Conservation (phyloP, 2,888 invertebrate species). For the Drosophila anceps region DNA sequence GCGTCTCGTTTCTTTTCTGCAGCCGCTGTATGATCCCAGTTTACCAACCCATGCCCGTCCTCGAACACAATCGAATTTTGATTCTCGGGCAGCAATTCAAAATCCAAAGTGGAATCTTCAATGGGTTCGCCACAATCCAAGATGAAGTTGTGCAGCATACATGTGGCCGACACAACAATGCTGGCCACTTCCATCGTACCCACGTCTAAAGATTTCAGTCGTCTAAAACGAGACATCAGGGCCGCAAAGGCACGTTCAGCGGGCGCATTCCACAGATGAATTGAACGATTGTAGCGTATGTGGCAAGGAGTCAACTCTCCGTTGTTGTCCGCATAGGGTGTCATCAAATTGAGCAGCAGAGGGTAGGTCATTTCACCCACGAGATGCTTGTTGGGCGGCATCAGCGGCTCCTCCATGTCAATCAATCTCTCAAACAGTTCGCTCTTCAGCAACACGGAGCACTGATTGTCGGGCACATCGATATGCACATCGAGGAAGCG, state of each 20-base stretch:
- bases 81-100: conserved; percentile 36
- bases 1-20: conserved; percentile 53
- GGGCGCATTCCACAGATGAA: conserved; percentile 48
- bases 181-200: conserved; percentile 35
- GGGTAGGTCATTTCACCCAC: conserved; percentile 56
- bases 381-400: conserved; percentile 48
- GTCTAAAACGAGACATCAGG: conserved; percentile 46
- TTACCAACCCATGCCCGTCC: conserved; percentile 42
- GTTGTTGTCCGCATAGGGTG: conserved; percentile 37
- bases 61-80: conserved; percentile 26
- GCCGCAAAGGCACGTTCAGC: conserved; percentile 43
- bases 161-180: conserved; percentile 47
- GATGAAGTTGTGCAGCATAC: conserved; percentile 62
- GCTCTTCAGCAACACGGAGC: conserved; percentile 45
- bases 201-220: conserved; percentile 45
- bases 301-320: conserved; percentile 45
- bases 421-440: conserved; percentile 51
- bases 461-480: conserved; percentile 48
- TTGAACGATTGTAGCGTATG: conserved; percentile 41
- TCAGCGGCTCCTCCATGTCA: conserved; percentile 37
- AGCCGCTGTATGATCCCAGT: conserved; percentile 35
- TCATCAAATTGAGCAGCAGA: conserved; percentile 55
- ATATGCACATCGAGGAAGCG: conserved; percentile 54
- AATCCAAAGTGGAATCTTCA: conserved; percentile 41
- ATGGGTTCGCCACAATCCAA: conserved; percentile 47